Base-by-base conservation (phyloP, 2,113 vertebrate species). In the Pachypanchax playfairii region DNA sequence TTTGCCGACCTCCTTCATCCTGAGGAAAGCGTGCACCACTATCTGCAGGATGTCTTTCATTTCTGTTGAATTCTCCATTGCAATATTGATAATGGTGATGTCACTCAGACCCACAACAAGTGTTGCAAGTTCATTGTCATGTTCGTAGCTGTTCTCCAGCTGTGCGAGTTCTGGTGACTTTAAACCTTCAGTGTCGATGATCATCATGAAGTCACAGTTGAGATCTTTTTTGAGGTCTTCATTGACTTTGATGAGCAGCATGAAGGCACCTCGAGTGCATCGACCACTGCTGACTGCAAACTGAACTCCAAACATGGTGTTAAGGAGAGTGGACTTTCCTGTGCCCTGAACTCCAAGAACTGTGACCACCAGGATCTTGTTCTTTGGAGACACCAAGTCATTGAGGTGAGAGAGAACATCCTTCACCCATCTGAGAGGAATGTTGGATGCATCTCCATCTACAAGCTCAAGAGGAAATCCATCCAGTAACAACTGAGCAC, bases 301-400 rank as follows among this genome's bases (percentile, higher is more conserved):
- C 73, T 92, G 92, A 29, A 94, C 85, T 24, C 94, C 94, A 70
- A 95, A 95, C 94, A 94, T 93, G 57, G 92, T 93, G 76, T 94
- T 95, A 3, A 95, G 91, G 1, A 95, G 90, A 2, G 93, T 94
- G 62, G 94, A 94, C 53, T 94, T 95, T 24, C 94, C 93, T 1
- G 93, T 93, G 82, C 92, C 93, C 2, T 94, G 92, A 9, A 91
- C 88, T 1, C 92, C 93, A 50, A 95, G 78, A 3, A 91, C 89
- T 1, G 92, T 92, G 17, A 93, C 70, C 0, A 94, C 92, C 49
- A 84, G 61, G 38, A 94, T 84, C 33, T 85, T 90, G 51, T 72
- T 85, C 12, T 90, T 74, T 6, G 69, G 72, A 53, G 68, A 28
- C 44, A 85, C 56, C 70, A 80, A 38, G 47, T 51, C 18, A 86